phyloP scores from a whole-genome alignment of 1,140 invertebrate species.

The Linepithema humile region DNA sequence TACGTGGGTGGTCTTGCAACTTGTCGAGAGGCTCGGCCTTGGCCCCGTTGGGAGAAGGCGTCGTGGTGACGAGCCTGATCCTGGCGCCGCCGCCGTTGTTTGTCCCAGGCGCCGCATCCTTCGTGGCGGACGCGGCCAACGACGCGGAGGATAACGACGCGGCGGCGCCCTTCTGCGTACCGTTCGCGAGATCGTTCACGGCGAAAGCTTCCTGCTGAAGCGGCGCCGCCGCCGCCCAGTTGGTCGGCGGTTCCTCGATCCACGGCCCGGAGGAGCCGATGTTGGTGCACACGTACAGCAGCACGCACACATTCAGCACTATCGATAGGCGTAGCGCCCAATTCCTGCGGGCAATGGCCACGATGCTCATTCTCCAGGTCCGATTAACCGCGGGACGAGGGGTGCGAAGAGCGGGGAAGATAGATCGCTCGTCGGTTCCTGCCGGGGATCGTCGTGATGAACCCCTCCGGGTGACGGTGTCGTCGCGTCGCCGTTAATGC shows the following conservation, averaged over 20 bases:
- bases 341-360: slow-evolving; percentile 85
- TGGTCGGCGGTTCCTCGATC: slow-evolving; percentile 78
- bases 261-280: slow-evolving; percentile 82
- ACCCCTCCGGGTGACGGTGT: neutral
- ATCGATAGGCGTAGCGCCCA: slow-evolving; percentile 90
- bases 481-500: neutral
- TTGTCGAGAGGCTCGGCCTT: slow-evolving; percentile 36
- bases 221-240: slow-evolving; percentile 73
- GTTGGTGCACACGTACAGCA: slow-evolving; percentile 88
- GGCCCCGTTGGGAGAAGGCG: slow-evolving; percentile 53
- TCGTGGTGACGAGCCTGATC: slow-evolving; percentile 48
- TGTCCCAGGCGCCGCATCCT: slow-evolving; percentile 20
- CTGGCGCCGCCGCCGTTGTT: slow-evolving; percentile 30
- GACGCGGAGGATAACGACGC: slow-evolving; percentile 15
- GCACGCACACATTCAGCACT: slow-evolving; percentile 89
- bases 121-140: neutral
- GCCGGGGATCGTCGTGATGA: neutral
- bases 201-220: slow-evolving; percentile 73
- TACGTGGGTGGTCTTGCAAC: slow-evolving; percentile 47
- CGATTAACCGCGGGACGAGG: neutral
- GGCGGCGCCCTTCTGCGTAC: slow-evolving; percentile 59
- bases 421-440: neutral
- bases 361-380: slow-evolving; percentile 63
- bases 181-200: slow-evolving; percentile 53
- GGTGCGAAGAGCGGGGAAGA: neutral